Percentiles rank a stretch among this genome's conserved stretches.
phyloP scores from a whole-genome alignment of 2,888 invertebrate genomes.

The Netelia virgata region DNA sequence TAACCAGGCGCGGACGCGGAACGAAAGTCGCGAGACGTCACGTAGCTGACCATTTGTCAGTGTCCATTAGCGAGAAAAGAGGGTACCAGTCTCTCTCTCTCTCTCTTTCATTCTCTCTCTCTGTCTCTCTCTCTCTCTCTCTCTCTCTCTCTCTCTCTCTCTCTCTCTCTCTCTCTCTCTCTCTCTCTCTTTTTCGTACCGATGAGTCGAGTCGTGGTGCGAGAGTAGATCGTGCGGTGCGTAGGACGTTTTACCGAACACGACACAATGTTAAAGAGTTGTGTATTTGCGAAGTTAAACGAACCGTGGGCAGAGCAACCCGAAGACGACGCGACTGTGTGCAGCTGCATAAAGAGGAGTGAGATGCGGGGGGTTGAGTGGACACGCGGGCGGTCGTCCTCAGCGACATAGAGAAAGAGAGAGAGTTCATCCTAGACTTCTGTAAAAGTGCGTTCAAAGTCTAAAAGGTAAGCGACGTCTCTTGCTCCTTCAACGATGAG shows the following conservation, averaged over 20 bases:
- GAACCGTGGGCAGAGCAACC: conserved; percentile 76
- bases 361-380: not conserved
- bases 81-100: conserved; percentile 4
- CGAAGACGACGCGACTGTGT: conserved; percentile 76
- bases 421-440: conserved; percentile 32
- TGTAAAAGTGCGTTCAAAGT: conserved; percentile 41
- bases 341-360: conserved; percentile 74
- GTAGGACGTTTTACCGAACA: conserved; percentile 73
- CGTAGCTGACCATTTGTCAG: conserved; percentile 71
- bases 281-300: conserved; percentile 82
- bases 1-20: conserved; percentile 19
- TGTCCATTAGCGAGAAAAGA: conserved; percentile 74
- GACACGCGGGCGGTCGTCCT: conserved; percentile 37
- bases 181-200: conserved; percentile 5
- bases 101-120: not conserved
- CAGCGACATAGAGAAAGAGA: conserved; percentile 13
- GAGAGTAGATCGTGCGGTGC: conserved; percentile 50
- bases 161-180: not conserved
- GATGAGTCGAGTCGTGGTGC: not conserved
- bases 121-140: not conserved
- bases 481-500: conserved; percentile 23
- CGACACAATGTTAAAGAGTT: conserved; percentile 80
- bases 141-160: not conserved
- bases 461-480: conserved; percentile 46
- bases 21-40: conserved; percentile 48